A percentile compares a stretch with the other conserved stretches of the same genome.
Evolutionary conservation across 2,888 invertebrate species (phyloP).

Genomic region (Eretmocerus hayati): DNA sequence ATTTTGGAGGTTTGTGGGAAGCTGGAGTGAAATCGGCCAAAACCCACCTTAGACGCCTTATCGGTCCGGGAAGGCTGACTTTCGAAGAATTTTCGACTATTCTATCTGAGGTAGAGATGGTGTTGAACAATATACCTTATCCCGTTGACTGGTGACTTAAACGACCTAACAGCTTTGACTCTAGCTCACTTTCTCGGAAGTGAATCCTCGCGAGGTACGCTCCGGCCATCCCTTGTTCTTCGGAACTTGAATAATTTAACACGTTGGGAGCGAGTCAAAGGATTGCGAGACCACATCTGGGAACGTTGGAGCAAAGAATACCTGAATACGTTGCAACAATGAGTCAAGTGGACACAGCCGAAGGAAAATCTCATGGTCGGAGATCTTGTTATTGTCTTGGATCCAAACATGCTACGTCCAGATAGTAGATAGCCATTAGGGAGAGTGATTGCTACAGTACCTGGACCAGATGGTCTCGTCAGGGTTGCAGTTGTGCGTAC

Average conservation of each 20-base stretch:
- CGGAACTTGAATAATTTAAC: background rate
- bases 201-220: background rate
- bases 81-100: background rate
- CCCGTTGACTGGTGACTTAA: background rate
- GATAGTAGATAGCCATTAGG: too few species aligned
- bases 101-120: background rate
- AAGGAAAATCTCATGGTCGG: too few species aligned
- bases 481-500: too few species aligned
- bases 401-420: too few species aligned
- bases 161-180: background rate
- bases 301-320: too few species aligned
- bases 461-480: too few species aligned
- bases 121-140: background rate
- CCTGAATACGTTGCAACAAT: too few species aligned
- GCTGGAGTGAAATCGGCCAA: slow-evolving; percentile 4
- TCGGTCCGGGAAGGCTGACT: background rate
- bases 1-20: background rate
- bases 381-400: too few species aligned
- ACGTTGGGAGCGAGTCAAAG: background rate
- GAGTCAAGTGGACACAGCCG: too few species aligned
- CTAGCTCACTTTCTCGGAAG: background rate
- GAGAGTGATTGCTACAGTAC: too few species aligned
- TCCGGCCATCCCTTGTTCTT: background rate
- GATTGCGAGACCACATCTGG: background rate
- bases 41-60: background rate